phyloP scores from a whole-genome alignment of 2,113 vertebrate genomes.

The Chionis minor region DNA sequence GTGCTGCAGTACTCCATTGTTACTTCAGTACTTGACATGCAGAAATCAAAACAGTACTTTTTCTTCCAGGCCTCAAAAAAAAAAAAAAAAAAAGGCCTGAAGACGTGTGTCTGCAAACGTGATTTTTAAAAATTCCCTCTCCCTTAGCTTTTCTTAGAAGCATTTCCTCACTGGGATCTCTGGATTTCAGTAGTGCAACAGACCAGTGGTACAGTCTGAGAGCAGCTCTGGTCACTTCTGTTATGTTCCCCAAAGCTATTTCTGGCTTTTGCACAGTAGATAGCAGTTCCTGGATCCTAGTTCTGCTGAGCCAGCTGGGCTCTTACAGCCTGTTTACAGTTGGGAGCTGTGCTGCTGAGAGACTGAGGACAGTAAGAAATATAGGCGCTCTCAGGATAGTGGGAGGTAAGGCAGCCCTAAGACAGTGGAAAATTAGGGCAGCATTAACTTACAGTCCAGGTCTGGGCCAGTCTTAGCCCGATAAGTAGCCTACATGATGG shows the following conservation, averaged over 20 bases:
- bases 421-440: conserved; percentile 32
- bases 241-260: conserved; percentile 4
- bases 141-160: background rate
- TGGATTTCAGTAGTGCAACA: background rate
- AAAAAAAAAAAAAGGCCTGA: background rate
- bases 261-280: conserved; percentile 13
- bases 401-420: conserved; percentile 20
- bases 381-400: background rate
- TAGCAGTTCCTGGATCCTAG: conserved; percentile 18
- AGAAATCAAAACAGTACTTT: background rate
- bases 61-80: background rate
- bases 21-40: background rate
- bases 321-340: conserved; percentile 22
- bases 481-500: conserved; percentile 37
- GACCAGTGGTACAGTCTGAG: background rate
- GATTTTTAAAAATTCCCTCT: too few species aligned
- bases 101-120: background rate
- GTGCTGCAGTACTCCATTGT: background rate
- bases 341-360: conserved; percentile 38
- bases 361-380: conserved; percentile 45
- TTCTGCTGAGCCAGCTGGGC: conserved; percentile 54
- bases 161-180: background rate
- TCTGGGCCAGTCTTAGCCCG: conserved; percentile 19
- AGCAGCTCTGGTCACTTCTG: background rate
- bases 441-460: background rate